Base-by-base conservation (phyloP, 2,113 vertebrate genomes). In the Trichechus manatus region DNA sequence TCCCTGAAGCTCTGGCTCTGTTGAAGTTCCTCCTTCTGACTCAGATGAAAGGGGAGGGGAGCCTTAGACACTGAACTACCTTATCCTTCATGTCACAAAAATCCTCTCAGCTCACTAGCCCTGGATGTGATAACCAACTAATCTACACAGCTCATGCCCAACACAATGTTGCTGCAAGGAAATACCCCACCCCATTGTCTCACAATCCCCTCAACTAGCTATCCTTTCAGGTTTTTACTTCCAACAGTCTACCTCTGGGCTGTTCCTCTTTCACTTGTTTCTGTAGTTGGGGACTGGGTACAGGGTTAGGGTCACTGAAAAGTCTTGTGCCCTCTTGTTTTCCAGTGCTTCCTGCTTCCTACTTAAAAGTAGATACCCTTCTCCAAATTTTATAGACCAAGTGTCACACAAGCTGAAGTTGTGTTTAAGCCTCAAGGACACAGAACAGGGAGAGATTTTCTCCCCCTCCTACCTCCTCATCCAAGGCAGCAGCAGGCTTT, bases 161-260 rank as follows among this genome's bases (percentile, higher is more conserved):
- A 19, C 25, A 15, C 50, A 44, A 0, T 2, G 2, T 0, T n/a
- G 64, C 25, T 31, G 0, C 20, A 36, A 23, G 25, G 27, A 27
- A 56, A 31, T 0, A 0, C 0, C 19, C 11, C 0, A 63, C 25
- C 84, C 27, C 13, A 0, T 11, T 20, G 5, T 78, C 75, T 44
- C 29, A 23, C 47, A 14, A 5, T 36, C 6, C 19, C 39, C 22
- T 31, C 39, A 17, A 9, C 13, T 4, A 25, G 11, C 31, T 61
- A 11, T 2, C 47, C 2, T 68, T 79, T 36, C 4, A 56, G 47
- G 44, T 53, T 33, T 56, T 50, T 64, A 6, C 23, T 42, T 85
- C 64, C 44, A 25, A 36, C 17, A 36, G 7, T 36, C 6, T 9
- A 0, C 4, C 5, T 86, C 3, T 13, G 31, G 25, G 19, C 20